phyloP scores from a whole-genome alignment of 1,140 invertebrate species.

The Hestina assimilis region DNA sequence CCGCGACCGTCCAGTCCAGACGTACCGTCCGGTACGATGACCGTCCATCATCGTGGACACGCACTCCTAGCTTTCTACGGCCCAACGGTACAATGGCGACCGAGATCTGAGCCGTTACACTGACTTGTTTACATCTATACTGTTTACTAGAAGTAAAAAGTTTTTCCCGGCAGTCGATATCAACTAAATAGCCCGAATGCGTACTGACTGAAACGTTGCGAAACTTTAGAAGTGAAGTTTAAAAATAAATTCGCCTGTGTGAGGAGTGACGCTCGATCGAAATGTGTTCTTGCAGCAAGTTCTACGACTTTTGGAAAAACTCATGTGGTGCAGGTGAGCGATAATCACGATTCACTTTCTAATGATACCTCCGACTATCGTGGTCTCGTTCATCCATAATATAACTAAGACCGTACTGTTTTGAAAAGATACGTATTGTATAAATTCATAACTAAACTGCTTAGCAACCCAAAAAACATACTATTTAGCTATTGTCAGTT shows the following conservation, averaged over 20 bases:
- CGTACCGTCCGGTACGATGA: conserved; percentile 49
- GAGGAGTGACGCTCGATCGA: conserved; percentile 57
- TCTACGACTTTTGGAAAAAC: conserved; percentile 72
- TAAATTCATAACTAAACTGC: too few species aligned
- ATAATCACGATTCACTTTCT: conserved; percentile 7
- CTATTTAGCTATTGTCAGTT: too few species aligned
- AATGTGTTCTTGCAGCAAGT: conserved; percentile 74
- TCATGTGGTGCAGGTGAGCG: conserved; percentile 71
- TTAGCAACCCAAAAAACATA: too few species aligned
- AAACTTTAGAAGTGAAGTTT: conserved; percentile 76
- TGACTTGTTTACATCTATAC: conserved; percentile 55
- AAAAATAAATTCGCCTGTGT: conserved; percentile 73
- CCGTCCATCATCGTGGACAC: conserved; percentile 35
- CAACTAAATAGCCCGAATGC: conserved; percentile 50
- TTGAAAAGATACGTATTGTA: too few species aligned
- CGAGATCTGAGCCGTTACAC: conserved; percentile 51
- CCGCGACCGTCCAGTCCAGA: conserved; percentile 27
- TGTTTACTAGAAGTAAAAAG: conserved; percentile 49
- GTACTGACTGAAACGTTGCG: conserved; percentile 61
- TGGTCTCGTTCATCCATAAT: not conserved
- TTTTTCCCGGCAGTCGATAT: conserved; percentile 45
- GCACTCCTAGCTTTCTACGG: conserved; percentile 54
- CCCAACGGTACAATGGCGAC: conserved; percentile 54
- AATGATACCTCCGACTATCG: not conserved
- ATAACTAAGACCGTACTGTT: too few species aligned